phyloP scores from a whole-genome alignment of 2,113 vertebrate species.

The Stigmatopora argus region DNA sequence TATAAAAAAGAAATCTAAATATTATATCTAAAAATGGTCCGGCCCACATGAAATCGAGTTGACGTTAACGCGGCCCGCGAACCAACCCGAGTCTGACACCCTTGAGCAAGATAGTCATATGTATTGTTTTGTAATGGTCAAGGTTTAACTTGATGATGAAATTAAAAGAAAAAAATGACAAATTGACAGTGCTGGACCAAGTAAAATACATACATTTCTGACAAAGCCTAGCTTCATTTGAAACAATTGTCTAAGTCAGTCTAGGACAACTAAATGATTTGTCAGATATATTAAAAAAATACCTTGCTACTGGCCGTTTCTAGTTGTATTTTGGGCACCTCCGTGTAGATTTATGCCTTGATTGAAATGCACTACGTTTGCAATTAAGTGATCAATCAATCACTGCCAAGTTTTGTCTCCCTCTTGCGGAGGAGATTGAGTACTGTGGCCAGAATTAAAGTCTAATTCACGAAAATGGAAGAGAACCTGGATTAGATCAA shows the following conservation, averaged over 20 bases:
- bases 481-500: not conserved
- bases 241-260: not conserved
- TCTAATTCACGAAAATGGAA: not conserved
- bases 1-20: too few species aligned
- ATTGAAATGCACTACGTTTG: not conserved
- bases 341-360: not conserved
- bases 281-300: not conserved
- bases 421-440: conserved; percentile 2
- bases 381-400: not conserved
- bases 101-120: too few species aligned
- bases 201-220: too few species aligned
- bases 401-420: not conserved
- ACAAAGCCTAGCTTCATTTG: not conserved
- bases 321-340: not conserved
- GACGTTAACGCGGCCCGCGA: too few species aligned
- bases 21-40: too few species aligned
- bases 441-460: not conserved
- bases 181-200: too few species aligned
- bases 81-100: too few species aligned
- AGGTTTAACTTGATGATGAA: too few species aligned
- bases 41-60: too few species aligned
- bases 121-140: too few species aligned
- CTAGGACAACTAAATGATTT: not conserved
- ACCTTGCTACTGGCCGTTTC: not conserved
- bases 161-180: too few species aligned